Conservation (phyloP, 2,888 invertebrate genomes). For the Chaetogeoica ovagalla region DNA sequence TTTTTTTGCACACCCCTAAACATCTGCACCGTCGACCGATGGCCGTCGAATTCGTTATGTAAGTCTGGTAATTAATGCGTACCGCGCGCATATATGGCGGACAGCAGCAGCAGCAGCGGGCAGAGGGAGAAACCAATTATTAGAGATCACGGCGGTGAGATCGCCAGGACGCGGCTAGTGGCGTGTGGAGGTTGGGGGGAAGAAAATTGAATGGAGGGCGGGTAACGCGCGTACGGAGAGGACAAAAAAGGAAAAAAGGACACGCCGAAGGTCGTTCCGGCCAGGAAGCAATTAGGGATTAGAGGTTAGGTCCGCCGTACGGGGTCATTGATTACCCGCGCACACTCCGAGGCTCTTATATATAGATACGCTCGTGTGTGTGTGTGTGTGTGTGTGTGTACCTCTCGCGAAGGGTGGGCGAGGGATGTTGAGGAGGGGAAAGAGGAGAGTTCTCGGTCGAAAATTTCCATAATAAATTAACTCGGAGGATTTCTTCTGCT, state of each 20-base stretch:
- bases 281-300: constrained; percentile 53
- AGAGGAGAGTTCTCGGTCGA: constrained; percentile 14
- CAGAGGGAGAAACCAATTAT: constrained; percentile 38
- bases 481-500: constrained; percentile 52
- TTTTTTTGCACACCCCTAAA: background rate
- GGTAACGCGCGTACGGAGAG: background rate
- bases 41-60: constrained; percentile 29
- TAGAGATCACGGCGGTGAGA: constrained; percentile 47
- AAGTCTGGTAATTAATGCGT: constrained; percentile 44
- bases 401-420: constrained; percentile 1
- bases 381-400: background rate
- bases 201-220: constrained; percentile 7
- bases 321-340: constrained; percentile 52
- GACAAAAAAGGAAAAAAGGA: constrained; percentile 40
- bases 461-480: constrained; percentile 53
- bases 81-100: background rate
- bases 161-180: constrained; percentile 13
- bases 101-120: no score
- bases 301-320: constrained; percentile 48
- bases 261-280: constrained; percentile 52
- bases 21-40: constrained; percentile 5
- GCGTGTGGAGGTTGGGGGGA: background rate
- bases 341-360: background rate
- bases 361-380: background rate
- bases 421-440: background rate